Conservation (phyloP, 2,113 vertebrate species). For the Gymnobelideus leadbeateri region DNA sequence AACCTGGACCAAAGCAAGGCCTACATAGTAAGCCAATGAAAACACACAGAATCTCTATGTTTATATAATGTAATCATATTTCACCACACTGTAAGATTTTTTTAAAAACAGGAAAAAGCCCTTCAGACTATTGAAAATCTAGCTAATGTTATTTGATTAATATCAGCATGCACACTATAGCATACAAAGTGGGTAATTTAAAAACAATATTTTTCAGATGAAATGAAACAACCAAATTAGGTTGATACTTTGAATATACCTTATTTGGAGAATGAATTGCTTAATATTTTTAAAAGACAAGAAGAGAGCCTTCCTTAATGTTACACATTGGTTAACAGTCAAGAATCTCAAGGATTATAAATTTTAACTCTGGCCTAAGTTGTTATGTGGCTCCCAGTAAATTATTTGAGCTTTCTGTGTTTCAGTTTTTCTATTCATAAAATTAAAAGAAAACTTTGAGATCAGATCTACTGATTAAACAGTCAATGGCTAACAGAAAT, state of each 20-base stretch:
- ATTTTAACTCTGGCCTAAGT: background rate
- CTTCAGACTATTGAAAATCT: slow-evolving; percentile 11
- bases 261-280: background rate
- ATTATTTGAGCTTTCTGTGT: slow-evolving; percentile 6
- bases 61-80: slow-evolving; percentile 51
- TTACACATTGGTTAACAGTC: background rate
- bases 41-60: slow-evolving; percentile 34
- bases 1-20: slow-evolving; percentile 52
- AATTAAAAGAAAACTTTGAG: slow-evolving; percentile 24
- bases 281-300: slow-evolving; percentile 4
- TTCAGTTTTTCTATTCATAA: slow-evolving; percentile 21
- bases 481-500: background rate
- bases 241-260: background rate
- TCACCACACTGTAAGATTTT: slow-evolving; percentile 55
- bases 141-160: background rate
- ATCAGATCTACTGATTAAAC: background rate
- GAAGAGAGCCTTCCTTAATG: background rate
- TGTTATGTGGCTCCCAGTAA: background rate
- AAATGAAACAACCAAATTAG: background rate
- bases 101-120: slow-evolving; percentile 12
- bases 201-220: background rate
- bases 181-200: slow-evolving; percentile 21
- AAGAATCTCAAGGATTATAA: background rate
- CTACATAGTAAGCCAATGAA: slow-evolving; percentile 31
- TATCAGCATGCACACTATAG: slow-evolving; percentile 27